Conservation (phyloP, 2,797 vertebrate genomes). For the Miichthys miiuy region DNA sequence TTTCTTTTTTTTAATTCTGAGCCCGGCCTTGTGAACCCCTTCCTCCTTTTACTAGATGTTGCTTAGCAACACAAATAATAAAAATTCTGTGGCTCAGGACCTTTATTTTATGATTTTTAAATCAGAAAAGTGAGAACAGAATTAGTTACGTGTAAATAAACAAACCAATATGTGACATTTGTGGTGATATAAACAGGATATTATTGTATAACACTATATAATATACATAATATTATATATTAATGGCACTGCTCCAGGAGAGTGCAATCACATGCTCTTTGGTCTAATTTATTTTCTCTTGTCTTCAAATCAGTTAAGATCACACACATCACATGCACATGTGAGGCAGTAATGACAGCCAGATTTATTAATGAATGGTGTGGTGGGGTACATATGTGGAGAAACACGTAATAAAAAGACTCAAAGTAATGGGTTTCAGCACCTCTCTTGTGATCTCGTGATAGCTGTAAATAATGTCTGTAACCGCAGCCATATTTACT, state of each 20-base stretch:
- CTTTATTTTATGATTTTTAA: background rate
- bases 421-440: background rate
- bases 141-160: background rate
- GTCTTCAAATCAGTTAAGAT: background rate
- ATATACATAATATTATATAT: too few species aligned
- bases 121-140: background rate
- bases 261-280: background rate
- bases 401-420: background rate
- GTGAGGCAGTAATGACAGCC: background rate
- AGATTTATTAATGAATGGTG: background rate
- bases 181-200: background rate
- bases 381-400: background rate
- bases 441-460: background rate
- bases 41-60: background rate
- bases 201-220: background rate
- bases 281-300: background rate
- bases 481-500: constrained; percentile 35
- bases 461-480: constrained; percentile 22
- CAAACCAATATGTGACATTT: background rate
- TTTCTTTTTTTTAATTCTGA: too few species aligned
- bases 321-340: background rate
- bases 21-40: background rate
- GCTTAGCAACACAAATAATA: background rate
- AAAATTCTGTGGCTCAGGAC: background rate
- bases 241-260: background rate